These are phyloP conservation scores for Cervus canadensis DNA, from an alignment of 2,113 vertebrate genomes.

Conservation along the genomic window DNA sequence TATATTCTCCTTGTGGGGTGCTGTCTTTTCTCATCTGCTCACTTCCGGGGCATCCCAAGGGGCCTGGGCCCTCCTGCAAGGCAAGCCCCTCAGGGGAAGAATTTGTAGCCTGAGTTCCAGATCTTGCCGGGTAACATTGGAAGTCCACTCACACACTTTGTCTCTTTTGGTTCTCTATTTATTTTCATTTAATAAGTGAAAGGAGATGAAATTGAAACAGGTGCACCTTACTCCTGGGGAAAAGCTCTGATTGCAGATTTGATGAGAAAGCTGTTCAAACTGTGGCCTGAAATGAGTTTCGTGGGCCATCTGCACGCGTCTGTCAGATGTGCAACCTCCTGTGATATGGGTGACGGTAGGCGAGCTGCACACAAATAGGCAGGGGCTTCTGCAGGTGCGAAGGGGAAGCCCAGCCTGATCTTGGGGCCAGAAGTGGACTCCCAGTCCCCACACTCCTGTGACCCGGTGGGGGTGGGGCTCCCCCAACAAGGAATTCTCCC, in stretches of 20 bases:
- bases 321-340: rapidly evolving
- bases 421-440: not conserved
- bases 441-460: not conserved
- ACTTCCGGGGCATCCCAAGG: rapidly evolving
- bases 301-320: rapidly evolving
- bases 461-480: not conserved
- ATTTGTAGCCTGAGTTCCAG: not conserved
- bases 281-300: not conserved
- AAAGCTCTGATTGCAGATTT: not conserved
- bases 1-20: rapidly evolving
- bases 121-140: not conserved
- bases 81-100: rapidly evolving
- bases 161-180: not conserved
- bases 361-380: not conserved
- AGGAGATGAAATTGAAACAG: not conserved
- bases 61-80: not conserved
- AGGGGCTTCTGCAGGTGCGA: not conserved
- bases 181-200: not conserved
- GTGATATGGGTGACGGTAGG: not conserved
- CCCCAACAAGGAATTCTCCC: not conserved
- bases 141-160: not conserved
- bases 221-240: not conserved
- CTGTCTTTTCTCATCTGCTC: not conserved
- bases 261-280: not conserved
- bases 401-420: not conserved